Evolutionary conservation across 92 coral and sea anemone genomes (phyloP), one percentile per base, ranked within the genome.

Genomic region (Phymanthus crucifer): DNA sequence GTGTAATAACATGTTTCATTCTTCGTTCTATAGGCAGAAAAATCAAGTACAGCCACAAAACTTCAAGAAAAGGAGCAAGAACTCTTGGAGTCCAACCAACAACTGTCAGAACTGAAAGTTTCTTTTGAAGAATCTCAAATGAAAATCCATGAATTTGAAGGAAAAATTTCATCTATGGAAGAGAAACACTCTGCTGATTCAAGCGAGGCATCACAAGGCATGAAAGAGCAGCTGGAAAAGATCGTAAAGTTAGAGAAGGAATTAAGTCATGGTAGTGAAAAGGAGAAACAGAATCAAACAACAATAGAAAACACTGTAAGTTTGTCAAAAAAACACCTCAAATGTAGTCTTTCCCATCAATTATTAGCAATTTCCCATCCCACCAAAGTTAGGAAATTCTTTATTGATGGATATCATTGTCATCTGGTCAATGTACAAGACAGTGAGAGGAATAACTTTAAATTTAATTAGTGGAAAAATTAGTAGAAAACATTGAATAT

Each of bases 181-280:
- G 75, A 80, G 48, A 73, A 68, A 56, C 89, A 87, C 46, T 36
- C 84, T 4, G 57, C 70, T 19, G 64, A 75, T 70, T 82, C 78
- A 75, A 90, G 77, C 76, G 52, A 35, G 40, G 66, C 80, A 17
- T 84, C 83, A 43, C 78, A 46, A 34, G 87, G 94, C 48, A 71
- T 85, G 65, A 79, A 65, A 64, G 90, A 91, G 65, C 88, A 86
- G 65, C 66, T 71, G 18, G 70, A 80, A 80, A 87, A 78, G 77
- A 91, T 96, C 48, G 73, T 40, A 23, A 67, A 73, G 48, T 85
- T 96, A 78, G 92, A 91, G 80, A 86, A 81, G 29, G 97, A 96
- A 35, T 79, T 89, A 40, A 71, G 77, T 32, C 83, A 43, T 46
- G 82, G 67, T 4, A 68, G 46, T 8, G 74, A 67, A 46, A 83